These are phyloP conservation scores for Pseudopipra pipra DNA, from an alignment of 2,113 vertebrate genomes.

Conservation along the genomic window DNA sequence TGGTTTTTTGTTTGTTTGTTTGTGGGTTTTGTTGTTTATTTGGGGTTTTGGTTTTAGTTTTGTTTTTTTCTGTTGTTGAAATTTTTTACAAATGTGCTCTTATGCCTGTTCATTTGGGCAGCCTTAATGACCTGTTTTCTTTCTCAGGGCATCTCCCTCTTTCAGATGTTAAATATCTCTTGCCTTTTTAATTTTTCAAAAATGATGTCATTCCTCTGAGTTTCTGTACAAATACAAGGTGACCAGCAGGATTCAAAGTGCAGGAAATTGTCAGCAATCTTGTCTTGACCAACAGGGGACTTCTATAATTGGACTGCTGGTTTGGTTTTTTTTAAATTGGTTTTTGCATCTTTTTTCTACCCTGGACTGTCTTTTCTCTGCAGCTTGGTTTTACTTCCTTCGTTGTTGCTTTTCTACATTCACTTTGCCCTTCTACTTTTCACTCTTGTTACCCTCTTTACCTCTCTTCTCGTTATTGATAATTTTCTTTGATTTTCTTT, in stretches of 20 bases:
- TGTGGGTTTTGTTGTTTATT: background rate
- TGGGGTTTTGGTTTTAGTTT: background rate
- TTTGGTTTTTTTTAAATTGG: too few relatives aligned
- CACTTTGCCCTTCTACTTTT: background rate
- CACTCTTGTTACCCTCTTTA: background rate
- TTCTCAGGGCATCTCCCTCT: background rate
- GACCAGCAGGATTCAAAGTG: background rate
- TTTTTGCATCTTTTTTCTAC: background rate
- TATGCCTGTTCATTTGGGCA: background rate
- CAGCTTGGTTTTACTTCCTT: background rate
- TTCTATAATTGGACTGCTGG: background rate
- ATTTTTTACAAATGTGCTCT: background rate
- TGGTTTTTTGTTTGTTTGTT: background rate
- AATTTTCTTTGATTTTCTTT: background rate
- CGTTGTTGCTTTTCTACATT: background rate
- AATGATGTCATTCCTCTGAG: background rate
- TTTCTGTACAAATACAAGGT: background rate
- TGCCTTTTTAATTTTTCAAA: background rate
- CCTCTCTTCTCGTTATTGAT: rapidly evolving
- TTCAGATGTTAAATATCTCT: background rate
- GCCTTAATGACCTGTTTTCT: background rate
- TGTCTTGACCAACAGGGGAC: background rate
- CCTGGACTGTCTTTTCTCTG: background rate
- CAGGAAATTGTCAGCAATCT: background rate
- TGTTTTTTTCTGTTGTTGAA: background rate